Conservation (phyloP, 2,113 vertebrate species). For the Saguinus imperator region DNA sequence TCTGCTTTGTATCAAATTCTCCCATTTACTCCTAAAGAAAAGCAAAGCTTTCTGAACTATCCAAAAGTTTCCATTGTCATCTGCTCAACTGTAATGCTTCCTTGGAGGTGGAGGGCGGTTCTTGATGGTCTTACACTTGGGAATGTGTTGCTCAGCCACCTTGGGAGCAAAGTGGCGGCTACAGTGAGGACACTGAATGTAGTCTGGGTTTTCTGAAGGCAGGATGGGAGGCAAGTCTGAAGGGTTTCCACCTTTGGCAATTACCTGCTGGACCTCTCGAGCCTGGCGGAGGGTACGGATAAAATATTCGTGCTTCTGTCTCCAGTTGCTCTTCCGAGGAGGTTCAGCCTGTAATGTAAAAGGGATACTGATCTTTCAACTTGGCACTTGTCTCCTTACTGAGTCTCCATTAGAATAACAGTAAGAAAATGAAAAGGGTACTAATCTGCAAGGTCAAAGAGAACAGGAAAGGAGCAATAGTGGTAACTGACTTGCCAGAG, state of each 20-base stretch:
- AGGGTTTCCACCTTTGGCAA: constrained; percentile 75
- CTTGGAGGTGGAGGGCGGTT: constrained; percentile 82
- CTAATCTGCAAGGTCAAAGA: background rate
- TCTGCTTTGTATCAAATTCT: constrained; percentile 11
- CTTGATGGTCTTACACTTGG: constrained; percentile 86
- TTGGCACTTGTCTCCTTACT: background rate
- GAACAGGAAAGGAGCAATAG: background rate
- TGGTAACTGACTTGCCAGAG: background rate
- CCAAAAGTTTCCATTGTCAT: background rate
- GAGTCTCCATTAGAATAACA: background rate
- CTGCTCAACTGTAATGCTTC: constrained; percentile 47
- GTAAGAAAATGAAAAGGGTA: background rate
- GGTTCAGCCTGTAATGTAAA: constrained; percentile 67
- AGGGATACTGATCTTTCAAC: constrained; percentile 40
- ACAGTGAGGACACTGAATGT: constrained; percentile 86
- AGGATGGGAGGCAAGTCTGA: constrained; percentile 67
- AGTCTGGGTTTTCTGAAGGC: constrained; percentile 82
- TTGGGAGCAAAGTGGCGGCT: constrained; percentile 83
- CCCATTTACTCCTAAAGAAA: background rate
- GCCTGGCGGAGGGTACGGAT: constrained; percentile 80
- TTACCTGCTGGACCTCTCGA: constrained; percentile 76
- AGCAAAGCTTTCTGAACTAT: background rate
- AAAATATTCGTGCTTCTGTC: constrained; percentile 84
- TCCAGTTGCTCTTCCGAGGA: constrained; percentile 82
- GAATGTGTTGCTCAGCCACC: constrained; percentile 85